phyloP scores from a whole-genome alignment of 2,113 vertebrate genomes.

The Struthio camelus region DNA sequence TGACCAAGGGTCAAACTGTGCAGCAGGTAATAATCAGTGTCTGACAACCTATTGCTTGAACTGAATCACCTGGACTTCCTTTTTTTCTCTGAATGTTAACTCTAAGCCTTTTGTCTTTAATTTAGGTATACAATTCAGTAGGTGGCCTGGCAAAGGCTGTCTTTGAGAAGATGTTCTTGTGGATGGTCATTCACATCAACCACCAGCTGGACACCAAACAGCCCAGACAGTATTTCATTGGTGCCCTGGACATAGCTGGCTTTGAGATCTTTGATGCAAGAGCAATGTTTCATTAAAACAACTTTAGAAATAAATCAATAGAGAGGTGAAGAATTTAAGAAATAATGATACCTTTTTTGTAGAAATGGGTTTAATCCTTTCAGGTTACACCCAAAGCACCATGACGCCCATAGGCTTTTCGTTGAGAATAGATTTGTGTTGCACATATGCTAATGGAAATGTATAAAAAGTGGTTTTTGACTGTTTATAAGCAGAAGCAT shows the following conservation, averaged over 20 bases:
- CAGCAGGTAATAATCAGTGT: slow-evolving; percentile 1
- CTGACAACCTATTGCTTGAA: neutral
- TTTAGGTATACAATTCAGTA: slow-evolving; percentile 9
- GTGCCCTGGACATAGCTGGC: slow-evolving; percentile 77
- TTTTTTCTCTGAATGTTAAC: neutral
- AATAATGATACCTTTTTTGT: rapidly evolving
- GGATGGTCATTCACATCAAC: neutral
- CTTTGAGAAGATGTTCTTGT: neutral
- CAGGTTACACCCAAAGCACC: neutral
- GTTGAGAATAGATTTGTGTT: neutral
- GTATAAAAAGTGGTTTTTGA: neutral
- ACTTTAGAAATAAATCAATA: neutral
- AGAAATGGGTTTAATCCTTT: neutral
- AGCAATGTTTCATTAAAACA: neutral
- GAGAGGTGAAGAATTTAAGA: neutral
- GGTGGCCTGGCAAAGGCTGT: neutral
- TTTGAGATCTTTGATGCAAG: slow-evolving; percentile 80
- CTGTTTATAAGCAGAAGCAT: neutral
- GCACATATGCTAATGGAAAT: neutral
- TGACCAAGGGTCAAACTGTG: neutral
- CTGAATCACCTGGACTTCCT: neutral
- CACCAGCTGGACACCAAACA: neutral
- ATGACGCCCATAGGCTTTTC: neutral
- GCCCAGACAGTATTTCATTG: slow-evolving; percentile 61
- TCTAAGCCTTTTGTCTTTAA: rapidly evolving